A percentile compares a stretch with the other conserved stretches of the same genome.
phyloP scores from a whole-genome alignment of 2,888 invertebrate genomes.

The Noctuana brunneofusca region DNA sequence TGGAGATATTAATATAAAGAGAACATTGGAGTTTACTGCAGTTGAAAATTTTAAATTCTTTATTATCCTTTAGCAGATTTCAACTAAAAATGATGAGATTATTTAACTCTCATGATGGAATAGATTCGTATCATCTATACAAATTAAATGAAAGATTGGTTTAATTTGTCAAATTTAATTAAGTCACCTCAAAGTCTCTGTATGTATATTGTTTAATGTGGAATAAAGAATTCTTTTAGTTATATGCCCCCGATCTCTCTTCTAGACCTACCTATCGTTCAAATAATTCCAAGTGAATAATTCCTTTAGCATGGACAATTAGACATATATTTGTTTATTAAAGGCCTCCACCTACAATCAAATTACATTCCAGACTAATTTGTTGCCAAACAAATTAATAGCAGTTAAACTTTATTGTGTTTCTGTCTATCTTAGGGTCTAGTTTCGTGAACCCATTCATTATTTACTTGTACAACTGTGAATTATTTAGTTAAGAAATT shows the following conservation, averaged over 20 bases:
- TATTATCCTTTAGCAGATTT: not conserved
- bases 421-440: constrained; percentile 5
- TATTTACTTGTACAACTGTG: constrained; percentile 15
- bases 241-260: too few species aligned
- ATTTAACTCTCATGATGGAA: not conserved
- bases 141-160: too few species aligned
- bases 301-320: too few species aligned
- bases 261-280: too few species aligned
- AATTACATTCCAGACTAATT: constrained; percentile 17
- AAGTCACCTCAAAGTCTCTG: too few species aligned
- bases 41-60: constrained; percentile 9
- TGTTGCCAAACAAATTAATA: constrained; percentile 19
- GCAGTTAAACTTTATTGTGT: constrained; percentile 15
- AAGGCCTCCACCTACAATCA: constrained; percentile 15
- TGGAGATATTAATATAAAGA: constrained; percentile 19
- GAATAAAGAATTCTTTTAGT: too few species aligned
- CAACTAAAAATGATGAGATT: not conserved
- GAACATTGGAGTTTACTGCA: constrained; percentile 6
- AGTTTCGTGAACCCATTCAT: constrained; percentile 8
- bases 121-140: not conserved
- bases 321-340: not conserved
- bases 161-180: too few species aligned
- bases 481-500: constrained; percentile 11
- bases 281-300: too few species aligned
- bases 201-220: too few species aligned